Evolutionary conservation across 2,113 vertebrate species (phyloP).

Genomic region (Coreoperca whiteheadi): DNA sequence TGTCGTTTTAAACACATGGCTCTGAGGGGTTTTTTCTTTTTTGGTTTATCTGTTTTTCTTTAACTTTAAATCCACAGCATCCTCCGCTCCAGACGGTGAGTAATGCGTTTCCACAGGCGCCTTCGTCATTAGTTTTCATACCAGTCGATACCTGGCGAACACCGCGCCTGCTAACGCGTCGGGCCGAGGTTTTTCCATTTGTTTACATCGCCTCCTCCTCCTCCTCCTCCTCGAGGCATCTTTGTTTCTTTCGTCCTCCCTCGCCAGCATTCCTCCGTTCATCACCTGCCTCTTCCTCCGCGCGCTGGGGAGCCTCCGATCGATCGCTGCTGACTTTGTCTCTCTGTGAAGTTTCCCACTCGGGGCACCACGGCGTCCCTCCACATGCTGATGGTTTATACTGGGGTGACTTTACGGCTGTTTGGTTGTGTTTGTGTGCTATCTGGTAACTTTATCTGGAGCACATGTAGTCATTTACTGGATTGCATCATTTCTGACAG

Average conservation of each 20-base stretch:
- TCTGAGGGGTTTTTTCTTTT: too few relatives aligned
- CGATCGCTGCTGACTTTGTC: conserved; percentile 27
- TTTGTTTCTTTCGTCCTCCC: conserved; percentile 1
- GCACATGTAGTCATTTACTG: neutral
- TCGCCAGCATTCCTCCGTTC: neutral
- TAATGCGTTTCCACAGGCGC: conserved; percentile 11
- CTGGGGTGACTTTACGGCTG: neutral
- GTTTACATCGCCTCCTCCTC: neutral
- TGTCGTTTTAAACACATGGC: neutral
- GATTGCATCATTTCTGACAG: neutral
- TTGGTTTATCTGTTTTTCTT: neutral
- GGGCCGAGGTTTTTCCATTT: conserved; percentile 26
- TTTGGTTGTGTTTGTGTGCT: neutral
- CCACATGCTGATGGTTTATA: neutral
- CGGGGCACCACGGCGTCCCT: neutral
- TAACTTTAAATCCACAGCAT: neutral
- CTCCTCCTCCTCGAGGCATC: neutral
- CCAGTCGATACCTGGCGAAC: conserved; percentile 31
- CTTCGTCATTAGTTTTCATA: conserved; percentile 22
- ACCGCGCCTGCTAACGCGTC: conserved; percentile 16
- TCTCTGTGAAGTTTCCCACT: conserved; percentile 25
- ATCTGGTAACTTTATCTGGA: neutral
- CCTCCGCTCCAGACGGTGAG: neutral
- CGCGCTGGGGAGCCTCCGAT: neutral
- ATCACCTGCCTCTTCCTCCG: conserved; percentile 18